Base-by-base conservation (phyloP, 2,113 vertebrate genomes). In the Alaudala cheleensis region DNA sequence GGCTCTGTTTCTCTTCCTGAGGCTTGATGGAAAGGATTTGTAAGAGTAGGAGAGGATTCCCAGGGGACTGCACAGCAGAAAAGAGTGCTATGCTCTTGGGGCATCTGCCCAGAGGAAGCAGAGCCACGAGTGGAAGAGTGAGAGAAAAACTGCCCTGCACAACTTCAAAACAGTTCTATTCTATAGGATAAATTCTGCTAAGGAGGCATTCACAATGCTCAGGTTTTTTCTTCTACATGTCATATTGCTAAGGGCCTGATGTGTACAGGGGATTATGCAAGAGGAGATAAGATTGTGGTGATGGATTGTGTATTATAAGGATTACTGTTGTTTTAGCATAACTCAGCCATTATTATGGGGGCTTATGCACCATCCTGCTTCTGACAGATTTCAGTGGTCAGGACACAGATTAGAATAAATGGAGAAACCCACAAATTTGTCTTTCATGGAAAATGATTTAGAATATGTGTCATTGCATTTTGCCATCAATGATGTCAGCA, bases 291-390 rank as follows among this genome's bases (percentile, higher is more conserved):
- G 85, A 64, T 21, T 51, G 39, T 71, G 33, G 24, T 45, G 34
- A 54, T 92, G 93, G 76, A 74, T 66, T 40, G 33, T 61, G n/a
- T 51, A 53, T 90, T 86, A 71, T 26, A 76, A 77, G 61, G 77
- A 91, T 95, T 92, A 90, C 47, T 88, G 67, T 77, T 94, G 90
- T 2, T 84, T 88, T 93, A 91, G 57, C 37, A 64, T 39, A 60
- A 53, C 25, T 70, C 25, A 45, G 28, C 8, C 20, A 8, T 81
- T 56, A 89, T 95, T 93, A 71, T 2, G 1, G 16, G 21, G 31
- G 23, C 42, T 93, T 88, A 81, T 53, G 33, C 16, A 22, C 28
- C 45, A 39, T 57, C 9, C n/a, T 53, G 49, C 4, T 74, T 87
- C 33, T 60, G 60, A 53, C 28, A 81, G 33, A 88, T 88, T 87